Evolutionary conservation across 2,113 vertebrate genomes (phyloP).

Genomic region (Hippocampus abdominalis): DNA sequence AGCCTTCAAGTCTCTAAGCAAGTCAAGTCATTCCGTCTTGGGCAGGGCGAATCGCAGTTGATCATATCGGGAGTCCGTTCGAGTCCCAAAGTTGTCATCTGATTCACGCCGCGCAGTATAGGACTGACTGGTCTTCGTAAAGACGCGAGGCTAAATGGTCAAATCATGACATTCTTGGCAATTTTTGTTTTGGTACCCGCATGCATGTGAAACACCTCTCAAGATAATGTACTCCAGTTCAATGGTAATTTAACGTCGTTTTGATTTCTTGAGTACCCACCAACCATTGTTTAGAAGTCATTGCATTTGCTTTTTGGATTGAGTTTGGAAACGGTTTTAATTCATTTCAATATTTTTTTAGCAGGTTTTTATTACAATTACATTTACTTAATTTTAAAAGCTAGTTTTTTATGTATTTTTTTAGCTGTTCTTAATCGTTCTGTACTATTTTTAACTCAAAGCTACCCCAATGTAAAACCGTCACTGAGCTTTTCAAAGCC

Average conservation of each 20-base stretch:
- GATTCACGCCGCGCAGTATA: too few species aligned
- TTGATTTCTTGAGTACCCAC: background rate
- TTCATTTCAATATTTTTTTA: too few species aligned
- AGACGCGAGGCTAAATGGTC: background rate
- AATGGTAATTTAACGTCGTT: too few species aligned
- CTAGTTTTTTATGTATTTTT: too few species aligned
- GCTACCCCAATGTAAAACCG: background rate
- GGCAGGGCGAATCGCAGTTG: background rate
- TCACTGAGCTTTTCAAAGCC: background rate
- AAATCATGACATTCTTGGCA: too few species aligned
- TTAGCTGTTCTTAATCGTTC: too few species aligned
- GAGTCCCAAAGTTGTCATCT: too few species aligned
- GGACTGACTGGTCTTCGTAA: background rate
- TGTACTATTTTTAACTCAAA: background rate
- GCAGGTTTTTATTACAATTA: too few species aligned
- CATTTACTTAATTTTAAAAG: too few species aligned
- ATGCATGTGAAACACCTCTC: background rate
- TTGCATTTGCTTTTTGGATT: too few species aligned
- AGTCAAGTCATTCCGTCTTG: background rate
- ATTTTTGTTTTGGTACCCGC: too few species aligned
- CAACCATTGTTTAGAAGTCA: background rate
- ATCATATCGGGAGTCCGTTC: background rate
- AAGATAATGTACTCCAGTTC: background rate
- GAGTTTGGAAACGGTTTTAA: too few species aligned
- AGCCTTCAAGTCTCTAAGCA: background rate